A percentile compares a stretch with the other conserved stretches of the same genome.
These are phyloP conservation scores for Apamea crenata DNA, from an alignment of 2,888 invertebrate species.

Conservation along the genomic window DNA sequence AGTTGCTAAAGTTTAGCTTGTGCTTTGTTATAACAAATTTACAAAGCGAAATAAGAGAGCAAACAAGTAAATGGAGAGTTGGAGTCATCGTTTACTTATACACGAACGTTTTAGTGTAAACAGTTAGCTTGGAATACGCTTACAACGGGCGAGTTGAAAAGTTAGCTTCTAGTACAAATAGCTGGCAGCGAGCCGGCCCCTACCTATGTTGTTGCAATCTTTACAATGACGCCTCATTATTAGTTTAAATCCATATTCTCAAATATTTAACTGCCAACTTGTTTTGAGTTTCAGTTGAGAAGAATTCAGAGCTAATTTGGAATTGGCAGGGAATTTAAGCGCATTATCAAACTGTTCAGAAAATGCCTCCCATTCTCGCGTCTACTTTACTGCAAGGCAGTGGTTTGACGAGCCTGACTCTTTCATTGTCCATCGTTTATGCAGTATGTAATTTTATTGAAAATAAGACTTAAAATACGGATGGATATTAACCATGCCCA, in stretches of 20 bases:
- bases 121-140: constrained; percentile 78
- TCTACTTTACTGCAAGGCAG: background rate
- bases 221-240: constrained; percentile 55
- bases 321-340: background rate
- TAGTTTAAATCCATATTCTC: constrained; percentile 45
- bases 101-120: constrained; percentile 80
- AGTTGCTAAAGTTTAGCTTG: constrained; percentile 71
- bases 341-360: background rate
- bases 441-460: background rate
- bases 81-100: constrained; percentile 83
- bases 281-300: constrained; percentile 12
- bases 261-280: constrained; percentile 20
- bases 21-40: constrained; percentile 80
- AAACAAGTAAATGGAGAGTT: constrained; percentile 81
- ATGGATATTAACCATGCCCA: background rate
- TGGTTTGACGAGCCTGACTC: background rate
- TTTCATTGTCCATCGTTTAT: background rate
- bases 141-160: constrained; percentile 78
- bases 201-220: constrained; percentile 50
- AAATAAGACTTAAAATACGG: background rate
- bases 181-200: constrained; percentile 63
- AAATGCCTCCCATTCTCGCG: background rate
- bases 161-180: constrained; percentile 78
- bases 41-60: constrained; percentile 82
- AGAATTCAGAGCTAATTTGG: background rate